phyloP scores from a whole-genome alignment of 2,797 vertebrate genomes.

The Phataginus tetradactyla region DNA sequence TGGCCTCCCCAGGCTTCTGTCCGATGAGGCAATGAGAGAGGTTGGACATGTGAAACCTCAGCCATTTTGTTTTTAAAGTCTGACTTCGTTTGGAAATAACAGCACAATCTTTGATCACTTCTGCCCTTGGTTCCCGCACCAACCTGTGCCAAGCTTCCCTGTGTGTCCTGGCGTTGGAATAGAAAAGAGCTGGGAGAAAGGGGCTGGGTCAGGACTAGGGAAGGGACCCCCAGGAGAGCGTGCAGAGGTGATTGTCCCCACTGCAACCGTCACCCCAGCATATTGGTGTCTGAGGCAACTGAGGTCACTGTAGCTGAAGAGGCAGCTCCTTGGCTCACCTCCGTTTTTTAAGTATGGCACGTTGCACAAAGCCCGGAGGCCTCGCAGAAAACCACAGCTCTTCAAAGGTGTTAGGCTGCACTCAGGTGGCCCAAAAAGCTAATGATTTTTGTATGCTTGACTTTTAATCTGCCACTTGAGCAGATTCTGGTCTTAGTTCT shows the following conservation, averaged over 20 bases:
- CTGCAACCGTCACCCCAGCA: neutral
- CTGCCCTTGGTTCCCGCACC: neutral
- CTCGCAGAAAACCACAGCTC: conserved; percentile 57
- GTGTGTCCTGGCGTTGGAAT: conserved; percentile 18
- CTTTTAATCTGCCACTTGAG: neutral
- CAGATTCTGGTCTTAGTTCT: conserved; percentile 53
- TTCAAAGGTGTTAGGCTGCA: conserved; percentile 11
- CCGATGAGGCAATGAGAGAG: neutral
- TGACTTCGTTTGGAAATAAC: conserved; percentile 32
- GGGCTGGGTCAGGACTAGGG: neutral
- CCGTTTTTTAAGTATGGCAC: conserved; percentile 33
- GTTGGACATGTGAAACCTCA: neutral
- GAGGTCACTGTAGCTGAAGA: neutral
- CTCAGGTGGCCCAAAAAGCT: conserved; percentile 19
- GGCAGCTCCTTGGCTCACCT: neutral
- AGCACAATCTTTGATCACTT: conserved; percentile 62
- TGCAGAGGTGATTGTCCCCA: neutral
- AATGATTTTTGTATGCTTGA: conserved; percentile 1
- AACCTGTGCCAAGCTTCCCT: neutral
- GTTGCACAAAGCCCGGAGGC: conserved; percentile 13
- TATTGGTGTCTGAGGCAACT: neutral
- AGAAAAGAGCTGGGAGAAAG: neutral
- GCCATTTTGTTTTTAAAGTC: conserved; percentile 24
- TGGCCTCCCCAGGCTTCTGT: neutral
- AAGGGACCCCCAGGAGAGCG: neutral